phyloP scores from a whole-genome alignment of 2,888 invertebrate species.

The Macrosoma leucophasiata region DNA sequence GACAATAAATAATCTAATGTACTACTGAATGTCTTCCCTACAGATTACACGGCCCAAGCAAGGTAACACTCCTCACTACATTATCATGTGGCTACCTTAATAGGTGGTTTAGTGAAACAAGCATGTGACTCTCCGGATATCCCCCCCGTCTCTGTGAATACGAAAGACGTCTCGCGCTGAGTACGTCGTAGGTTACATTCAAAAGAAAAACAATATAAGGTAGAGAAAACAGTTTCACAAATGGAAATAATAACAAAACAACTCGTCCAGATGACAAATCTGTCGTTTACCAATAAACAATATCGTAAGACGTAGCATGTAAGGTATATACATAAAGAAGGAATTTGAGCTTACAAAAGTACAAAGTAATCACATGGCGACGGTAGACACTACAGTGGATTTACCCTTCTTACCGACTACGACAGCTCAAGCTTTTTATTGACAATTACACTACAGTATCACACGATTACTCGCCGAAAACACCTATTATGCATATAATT shows the following conservation, averaged over 20 bases:
- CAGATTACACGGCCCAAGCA: constrained; percentile 62
- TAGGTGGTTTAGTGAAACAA: too few species aligned
- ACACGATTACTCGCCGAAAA: constrained; percentile 66
- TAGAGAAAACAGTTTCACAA: constrained; percentile 10
- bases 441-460: constrained; percentile 66
- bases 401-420: constrained; percentile 68
- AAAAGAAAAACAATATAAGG: constrained; percentile 39
- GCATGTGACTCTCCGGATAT: constrained; percentile 39
- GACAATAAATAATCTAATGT: constrained; percentile 64
- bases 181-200: constrained; percentile 24
- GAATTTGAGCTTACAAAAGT: constrained; percentile 74
- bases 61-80: constrained; percentile 37
- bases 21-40: constrained; percentile 62
- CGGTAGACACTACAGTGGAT: constrained; percentile 68
- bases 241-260: constrained; percentile 36
- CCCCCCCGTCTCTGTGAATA: too few species aligned
- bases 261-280: constrained; percentile 58
- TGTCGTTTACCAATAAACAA: constrained; percentile 57
- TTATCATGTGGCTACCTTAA: constrained; percentile 32
- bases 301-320: constrained; percentile 50
- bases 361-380: constrained; percentile 71
- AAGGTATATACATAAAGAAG: constrained; percentile 69
- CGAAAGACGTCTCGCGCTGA: constrained; percentile 20
- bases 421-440: constrained; percentile 69
- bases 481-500: constrained; percentile 64